phyloP scores from a whole-genome alignment of 2,888 invertebrate species.

The Leptura quadrifasciata region DNA sequence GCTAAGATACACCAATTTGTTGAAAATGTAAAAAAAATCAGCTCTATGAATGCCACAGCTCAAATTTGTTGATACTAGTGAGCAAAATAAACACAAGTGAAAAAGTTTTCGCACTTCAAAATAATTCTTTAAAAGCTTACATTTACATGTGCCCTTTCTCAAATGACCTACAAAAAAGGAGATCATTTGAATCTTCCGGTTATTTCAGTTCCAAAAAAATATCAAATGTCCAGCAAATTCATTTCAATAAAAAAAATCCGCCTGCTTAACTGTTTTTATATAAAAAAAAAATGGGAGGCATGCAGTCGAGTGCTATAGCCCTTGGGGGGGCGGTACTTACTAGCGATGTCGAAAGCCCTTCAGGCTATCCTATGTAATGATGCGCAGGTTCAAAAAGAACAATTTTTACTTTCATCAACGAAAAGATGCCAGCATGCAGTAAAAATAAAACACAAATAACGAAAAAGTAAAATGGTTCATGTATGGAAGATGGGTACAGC shows the following conservation, averaged over 20 bases:
- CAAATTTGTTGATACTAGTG: too few relatives aligned
- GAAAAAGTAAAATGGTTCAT: background rate
- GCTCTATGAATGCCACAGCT: too few relatives aligned
- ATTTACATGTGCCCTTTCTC: background rate
- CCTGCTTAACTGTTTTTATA: slow-evolving; percentile 21
- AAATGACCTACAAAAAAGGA: background rate
- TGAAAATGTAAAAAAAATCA: too few relatives aligned
- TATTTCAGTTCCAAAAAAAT: background rate
- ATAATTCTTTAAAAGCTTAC: background rate
- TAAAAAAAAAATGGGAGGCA: slow-evolving; percentile 56
- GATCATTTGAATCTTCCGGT: background rate
- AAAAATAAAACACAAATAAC: slow-evolving; percentile 40
- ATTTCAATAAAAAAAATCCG: slow-evolving; percentile 22
- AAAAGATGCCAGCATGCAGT: slow-evolving; percentile 67
- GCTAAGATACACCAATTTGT: too few relatives aligned
- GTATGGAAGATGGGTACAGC: background rate
- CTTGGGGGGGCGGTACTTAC: slow-evolving; percentile 70
- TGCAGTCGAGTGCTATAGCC: slow-evolving; percentile 67
- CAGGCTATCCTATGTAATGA: slow-evolving; percentile 84
- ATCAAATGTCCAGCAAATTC: slow-evolving; percentile 12
- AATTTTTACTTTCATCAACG: slow-evolving; percentile 78
- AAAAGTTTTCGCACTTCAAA: too few relatives aligned
- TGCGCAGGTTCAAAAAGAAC: slow-evolving; percentile 85
- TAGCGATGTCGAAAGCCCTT: slow-evolving; percentile 70
- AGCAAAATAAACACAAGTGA: too few relatives aligned